These are phyloP conservation scores for Vanessa atalanta DNA, from an alignment of 1,140 invertebrate species.

Conservation along the genomic window DNA sequence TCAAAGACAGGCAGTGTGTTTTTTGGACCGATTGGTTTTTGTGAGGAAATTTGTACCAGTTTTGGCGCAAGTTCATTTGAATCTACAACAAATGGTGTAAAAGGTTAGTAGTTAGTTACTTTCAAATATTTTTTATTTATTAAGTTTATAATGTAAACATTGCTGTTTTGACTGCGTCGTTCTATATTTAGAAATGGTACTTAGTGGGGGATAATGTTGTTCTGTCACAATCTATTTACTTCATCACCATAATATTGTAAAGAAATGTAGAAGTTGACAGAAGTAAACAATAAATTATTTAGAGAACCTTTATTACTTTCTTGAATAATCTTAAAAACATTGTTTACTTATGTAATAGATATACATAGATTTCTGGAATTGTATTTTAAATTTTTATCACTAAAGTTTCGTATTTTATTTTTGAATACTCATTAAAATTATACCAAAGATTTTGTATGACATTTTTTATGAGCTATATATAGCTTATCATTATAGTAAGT, in stretches of 20 bases:
- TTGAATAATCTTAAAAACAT: neutral
- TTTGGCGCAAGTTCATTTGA: constrained; percentile 52
- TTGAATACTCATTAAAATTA: too few relatives aligned
- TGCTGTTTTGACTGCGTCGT: constrained; percentile 19
- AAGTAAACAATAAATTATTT: neutral
- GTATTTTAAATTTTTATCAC: too few relatives aligned
- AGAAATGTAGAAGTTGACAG: neutral
- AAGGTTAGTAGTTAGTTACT: constrained; percentile 55
- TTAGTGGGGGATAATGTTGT: constrained; percentile 16
- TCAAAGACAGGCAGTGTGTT: constrained; percentile 49
- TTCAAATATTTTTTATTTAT: constrained; percentile 28
- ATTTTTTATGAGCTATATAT: too few relatives aligned
- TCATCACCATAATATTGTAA: neutral
- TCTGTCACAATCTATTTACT: constrained; percentile 3
- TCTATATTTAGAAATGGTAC: constrained; percentile 35
- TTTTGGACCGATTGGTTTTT: constrained; percentile 60
- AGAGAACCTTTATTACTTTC: neutral
- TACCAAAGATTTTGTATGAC: too few relatives aligned
- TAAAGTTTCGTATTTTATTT: too few relatives aligned
- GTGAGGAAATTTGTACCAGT: constrained; percentile 57
- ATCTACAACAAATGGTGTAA: constrained; percentile 42
- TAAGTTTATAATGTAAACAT: constrained; percentile 34
- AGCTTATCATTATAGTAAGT: too few relatives aligned
- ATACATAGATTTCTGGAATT: too few relatives aligned
- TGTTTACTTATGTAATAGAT: too few relatives aligned